Evolutionary conservation across 2,797 vertebrate genomes (phyloP), one percentile per base, ranked within the genome.

Genomic region (Eospalax fontanierii): DNA sequence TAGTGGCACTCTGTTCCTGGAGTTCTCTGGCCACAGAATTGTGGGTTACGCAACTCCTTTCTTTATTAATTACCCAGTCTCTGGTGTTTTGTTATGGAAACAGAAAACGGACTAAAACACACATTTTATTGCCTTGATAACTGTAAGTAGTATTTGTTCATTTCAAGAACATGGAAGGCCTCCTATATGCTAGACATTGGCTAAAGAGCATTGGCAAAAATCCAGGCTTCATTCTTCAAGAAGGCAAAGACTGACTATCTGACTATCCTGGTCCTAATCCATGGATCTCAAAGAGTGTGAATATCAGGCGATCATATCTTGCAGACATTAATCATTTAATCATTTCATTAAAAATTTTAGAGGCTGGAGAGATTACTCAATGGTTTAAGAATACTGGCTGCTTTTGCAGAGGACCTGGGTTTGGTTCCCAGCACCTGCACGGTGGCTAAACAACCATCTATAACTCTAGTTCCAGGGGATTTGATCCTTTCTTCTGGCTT

Each of bases 281-380:
- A 38, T 4, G 10, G 43, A 16, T 11, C 57, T 10, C 30, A 75
- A 79, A 73, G 38, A 75, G 19, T 86, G 19, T 89, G 81, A 79
- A 30, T 74, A 74, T 81, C 35, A 87, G 54, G 54, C 82, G 38
- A 61, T 24, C 24, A 14, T 54, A 4, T 3, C 2, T 91, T 76
- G 4, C 70, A 79, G 12, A 7, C 61, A 90, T 46, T 24, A 74
- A 91, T 28, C 61, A 63, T 40, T 83, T 75, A 82, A 66, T 94
- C 3, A 40, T 74, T 88, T 73, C 30, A 3, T 85, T 54, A 65
- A 75, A 22, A 87, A 71, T 83, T 94, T 93, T 85, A 54, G 12
- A 12, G 50, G 50, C 50, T 54, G 8, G 50, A 54, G 14, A 54
- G 14, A 54, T 54, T 7, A 12, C 50, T 54, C 50, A 14, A 12